phyloP scores from a whole-genome alignment of 23 tunicate species.

The Trididemnum nubilum region DNA sequence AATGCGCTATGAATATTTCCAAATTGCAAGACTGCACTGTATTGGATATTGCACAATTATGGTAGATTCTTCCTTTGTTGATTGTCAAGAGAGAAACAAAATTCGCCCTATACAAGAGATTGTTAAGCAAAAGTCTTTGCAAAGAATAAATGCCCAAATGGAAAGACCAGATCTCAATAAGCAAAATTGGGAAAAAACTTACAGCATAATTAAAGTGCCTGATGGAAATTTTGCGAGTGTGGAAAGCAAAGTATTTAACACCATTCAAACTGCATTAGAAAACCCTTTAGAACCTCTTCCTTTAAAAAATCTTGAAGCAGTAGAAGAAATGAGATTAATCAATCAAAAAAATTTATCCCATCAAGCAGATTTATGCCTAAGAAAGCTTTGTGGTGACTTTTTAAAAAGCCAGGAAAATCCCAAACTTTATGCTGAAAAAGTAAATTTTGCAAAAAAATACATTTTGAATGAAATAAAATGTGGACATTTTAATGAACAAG shows the following conservation, averaged over 20 bases:
- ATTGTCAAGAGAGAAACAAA: constrained; percentile 34
- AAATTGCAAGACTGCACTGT: constrained; percentile 10
- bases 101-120: constrained; percentile 17
- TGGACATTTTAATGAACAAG: constrained; percentile 22
- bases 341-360: constrained; percentile 31
- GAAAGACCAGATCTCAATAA: constrained; percentile 48
- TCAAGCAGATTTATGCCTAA: constrained; percentile 59
- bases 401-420: neutral
- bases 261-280: neutral
- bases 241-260: neutral
- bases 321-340: constrained; percentile 17
- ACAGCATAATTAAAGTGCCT: neutral
- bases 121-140: constrained; percentile 34
- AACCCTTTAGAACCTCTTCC: constrained; percentile 12
- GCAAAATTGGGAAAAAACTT: constrained; percentile 47
- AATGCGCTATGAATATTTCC: constrained; percentile 70
- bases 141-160: constrained; percentile 49
- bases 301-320: neutral
- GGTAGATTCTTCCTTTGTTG: constrained; percentile 32
- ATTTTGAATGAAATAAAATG: constrained; percentile 30
- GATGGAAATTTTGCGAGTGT: neutral
- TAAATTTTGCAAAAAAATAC: constrained; percentile 25
- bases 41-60: constrained; percentile 39
- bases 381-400: constrained; percentile 21
- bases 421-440: neutral